These are phyloP conservation scores for Pogonophryne albipinna DNA, from an alignment of 2,797 vertebrate species.

Conservation along the genomic window DNA sequence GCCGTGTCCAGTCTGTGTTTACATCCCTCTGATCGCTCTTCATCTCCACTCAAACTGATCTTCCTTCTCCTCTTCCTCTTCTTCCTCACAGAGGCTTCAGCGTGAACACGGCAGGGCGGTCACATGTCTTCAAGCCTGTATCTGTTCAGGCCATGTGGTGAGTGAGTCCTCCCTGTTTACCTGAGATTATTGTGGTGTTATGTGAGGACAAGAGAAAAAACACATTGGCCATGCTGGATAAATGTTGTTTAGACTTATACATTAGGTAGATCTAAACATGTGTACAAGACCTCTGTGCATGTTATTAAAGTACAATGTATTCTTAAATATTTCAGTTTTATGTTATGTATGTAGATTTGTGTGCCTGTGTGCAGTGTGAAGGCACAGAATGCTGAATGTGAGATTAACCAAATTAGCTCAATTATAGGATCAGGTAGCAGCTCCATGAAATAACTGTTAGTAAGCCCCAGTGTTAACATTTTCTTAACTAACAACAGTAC, in stretches of 20 bases:
- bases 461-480: background rate
- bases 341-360: background rate
- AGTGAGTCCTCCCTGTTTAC: slow-evolving; percentile 61
- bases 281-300: background rate
- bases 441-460: slow-evolving; percentile 5
- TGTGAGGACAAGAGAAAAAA: background rate
- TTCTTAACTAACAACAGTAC: background rate
- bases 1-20: slow-evolving; percentile 59
- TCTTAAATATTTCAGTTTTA: background rate
- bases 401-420: slow-evolving; percentile 6
- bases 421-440: slow-evolving; percentile 10
- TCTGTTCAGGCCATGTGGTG: slow-evolving; percentile 99
- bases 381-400: background rate
- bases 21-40: slow-evolving; percentile 26
- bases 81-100: slow-evolving; percentile 91
- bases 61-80: slow-evolving; percentile 30
- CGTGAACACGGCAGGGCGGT: slow-evolving; percentile 92
- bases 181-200: background rate
- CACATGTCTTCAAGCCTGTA: slow-evolving; percentile 97
- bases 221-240: background rate
- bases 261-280: background rate
- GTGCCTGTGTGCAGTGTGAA: background rate
- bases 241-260: background rate
- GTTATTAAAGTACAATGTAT: background rate
- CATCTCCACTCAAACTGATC: slow-evolving; percentile 40